Evolutionary conservation across 2,888 invertebrate genomes (phyloP).

Genomic region (Oscheius sp.): DNA sequence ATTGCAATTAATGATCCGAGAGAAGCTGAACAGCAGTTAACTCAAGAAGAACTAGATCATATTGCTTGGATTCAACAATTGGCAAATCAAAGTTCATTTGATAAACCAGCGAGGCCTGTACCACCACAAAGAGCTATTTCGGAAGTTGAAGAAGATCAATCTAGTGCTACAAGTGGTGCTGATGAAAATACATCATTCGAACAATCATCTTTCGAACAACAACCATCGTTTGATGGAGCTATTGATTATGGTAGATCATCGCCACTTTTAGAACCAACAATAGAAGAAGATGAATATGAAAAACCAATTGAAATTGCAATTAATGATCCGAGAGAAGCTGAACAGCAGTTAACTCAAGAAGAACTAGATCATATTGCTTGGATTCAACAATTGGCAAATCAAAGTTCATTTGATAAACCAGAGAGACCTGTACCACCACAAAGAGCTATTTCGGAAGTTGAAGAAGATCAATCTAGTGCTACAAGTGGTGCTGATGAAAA

Average conservation of each 20-base stretch:
- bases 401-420: slow-evolving; percentile 37
- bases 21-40: slow-evolving; percentile 29
- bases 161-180: slow-evolving; percentile 39
- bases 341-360: slow-evolving; percentile 29
- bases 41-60: slow-evolving; percentile 57
- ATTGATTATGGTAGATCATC: background rate
- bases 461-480: background rate
- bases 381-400: slow-evolving; percentile 39
- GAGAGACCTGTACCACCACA: background rate
- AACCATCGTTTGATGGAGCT: slow-evolving; percentile 7
- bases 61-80: slow-evolving; percentile 35
- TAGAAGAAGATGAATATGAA: slow-evolving; percentile 18
- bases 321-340: background rate
- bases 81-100: slow-evolving; percentile 38
- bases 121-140: background rate
- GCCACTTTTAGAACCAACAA: background rate
- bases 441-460: background rate
- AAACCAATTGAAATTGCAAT: background rate
- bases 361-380: slow-evolving; percentile 49
- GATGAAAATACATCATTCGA: no score
- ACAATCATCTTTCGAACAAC: slow-evolving; percentile 32
- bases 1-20: no score
- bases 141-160: background rate
- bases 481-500: background rate
- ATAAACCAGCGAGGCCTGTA: background rate